Evolutionary conservation across 92 coral and sea anemone species (phyloP), one percentile per base, ranked within the genome.

Genomic region (Palythoa caribaeorum): DNA sequence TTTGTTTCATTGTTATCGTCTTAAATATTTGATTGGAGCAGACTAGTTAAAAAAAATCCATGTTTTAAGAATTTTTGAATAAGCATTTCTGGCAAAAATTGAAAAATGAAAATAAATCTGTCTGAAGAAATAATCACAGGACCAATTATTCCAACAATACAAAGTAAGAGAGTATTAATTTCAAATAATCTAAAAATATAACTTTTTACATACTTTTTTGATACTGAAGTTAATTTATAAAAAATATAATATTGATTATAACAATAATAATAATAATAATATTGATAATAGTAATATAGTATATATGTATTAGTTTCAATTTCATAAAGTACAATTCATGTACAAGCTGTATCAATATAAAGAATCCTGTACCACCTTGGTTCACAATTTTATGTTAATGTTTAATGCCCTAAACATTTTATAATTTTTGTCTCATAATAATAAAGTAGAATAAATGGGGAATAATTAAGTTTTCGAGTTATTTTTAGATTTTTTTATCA

Each of bases 11-110:
- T 70, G 28, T 70, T 12, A 70, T 28, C 8, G 74, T 70, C 74
- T 70, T 70, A 70, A 69, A 70, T 70, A 70, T 70, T 70, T 28
- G 40, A 70, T 70, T 28, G 28, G 12, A 16, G 74, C 74, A 8
- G 38, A 70, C 74, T 70, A 16, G 28, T 28, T 28, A 28, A 28
- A 70, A 69, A 70, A 21, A 70, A 70, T 21, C 28, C 40, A 2
- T 6, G 15, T 70, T 70, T 70, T 21, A 21, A 28, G 74, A 21
- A 9, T 35, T 66, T 66, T 66, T 5, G 38, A 66, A 70, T 35
- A 6, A 70, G 74, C 74, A 70, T 28, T 70, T 11, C 13, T 70
- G 8, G 40, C n/a, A 70, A 66, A 66, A 66, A 19, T 66, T 66
- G 72, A 17, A 17, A 37, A 70, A 70, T 70, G 8, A 28, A 70